Evolutionary conservation across 1,140 invertebrate genomes (phyloP).

Genomic region (Meloidogyne chitwoodi): DNA sequence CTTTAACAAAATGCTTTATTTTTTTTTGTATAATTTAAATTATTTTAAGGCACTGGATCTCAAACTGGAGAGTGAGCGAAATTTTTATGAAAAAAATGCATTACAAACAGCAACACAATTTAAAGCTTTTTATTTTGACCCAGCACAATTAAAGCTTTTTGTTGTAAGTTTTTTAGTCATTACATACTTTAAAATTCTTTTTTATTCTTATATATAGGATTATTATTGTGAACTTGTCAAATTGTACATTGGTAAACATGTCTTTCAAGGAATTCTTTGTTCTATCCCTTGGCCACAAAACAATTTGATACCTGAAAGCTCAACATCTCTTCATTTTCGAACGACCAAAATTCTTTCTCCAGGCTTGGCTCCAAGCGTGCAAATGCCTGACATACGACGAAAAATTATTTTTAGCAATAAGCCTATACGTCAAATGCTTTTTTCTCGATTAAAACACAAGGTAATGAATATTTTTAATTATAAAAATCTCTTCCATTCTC

Average conservation of each 20-base stretch:
- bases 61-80: not conserved
- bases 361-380: not conserved
- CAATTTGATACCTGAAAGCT: not conserved
- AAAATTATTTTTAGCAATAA: not conserved
- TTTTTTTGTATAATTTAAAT: too few species aligned
- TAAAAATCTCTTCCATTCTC: not conserved
- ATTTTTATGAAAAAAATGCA: not conserved
- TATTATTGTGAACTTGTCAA: not conserved
- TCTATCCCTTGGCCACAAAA: not conserved
- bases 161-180: not conserved
- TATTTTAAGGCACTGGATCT: not conserved
- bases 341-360: not conserved
- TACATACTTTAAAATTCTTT: not conserved
- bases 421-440: not conserved
- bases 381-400: conserved; percentile 1
- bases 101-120: not conserved
- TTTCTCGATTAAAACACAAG: not conserved
- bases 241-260: not conserved
- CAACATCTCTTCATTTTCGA: not conserved
- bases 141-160: not conserved
- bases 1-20: too few species aligned
- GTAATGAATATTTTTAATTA: not conserved
- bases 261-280: conserved; percentile 2
- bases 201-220: not conserved
- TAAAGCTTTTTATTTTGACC: not conserved